Percentiles rank a stretch among this genome's conserved stretches.
Conservation (phyloP, 2,797 vertebrate species). For the Tragopan temminckii region DNA sequence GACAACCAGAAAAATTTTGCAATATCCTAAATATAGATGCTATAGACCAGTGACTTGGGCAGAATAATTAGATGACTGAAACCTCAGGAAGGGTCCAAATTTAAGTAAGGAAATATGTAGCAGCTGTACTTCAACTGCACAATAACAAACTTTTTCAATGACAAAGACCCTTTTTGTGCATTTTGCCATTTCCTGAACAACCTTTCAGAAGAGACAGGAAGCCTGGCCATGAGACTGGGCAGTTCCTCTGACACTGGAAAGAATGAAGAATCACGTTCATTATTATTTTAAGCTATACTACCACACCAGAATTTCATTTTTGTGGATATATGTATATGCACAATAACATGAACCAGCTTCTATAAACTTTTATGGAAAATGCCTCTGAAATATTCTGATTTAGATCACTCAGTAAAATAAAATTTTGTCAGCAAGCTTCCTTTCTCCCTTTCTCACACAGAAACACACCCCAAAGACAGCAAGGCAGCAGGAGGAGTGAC, state of each 20-base stretch:
- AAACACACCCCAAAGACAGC: neutral
- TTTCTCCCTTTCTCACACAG: neutral
- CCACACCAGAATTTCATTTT: neutral
- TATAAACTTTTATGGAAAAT: constrained; percentile 48
- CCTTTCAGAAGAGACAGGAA: constrained; percentile 72
- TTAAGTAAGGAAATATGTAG: constrained; percentile 60
- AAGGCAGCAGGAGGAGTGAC: neutral
- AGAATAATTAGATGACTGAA: constrained; percentile 57
- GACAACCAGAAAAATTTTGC: constrained; percentile 4
- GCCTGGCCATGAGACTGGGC: constrained; percentile 39
- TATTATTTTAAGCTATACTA: constrained; percentile 51
- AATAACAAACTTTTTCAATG: constrained; percentile 61
- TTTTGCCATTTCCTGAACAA: constrained; percentile 46
- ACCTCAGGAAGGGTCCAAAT: constrained; percentile 51
- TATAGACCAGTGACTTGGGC: constrained; percentile 39
- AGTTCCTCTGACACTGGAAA: constrained; percentile 63
- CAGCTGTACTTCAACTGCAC: constrained; percentile 61
- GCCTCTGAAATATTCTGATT: neutral
- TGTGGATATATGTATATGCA: neutral
- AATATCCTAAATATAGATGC: neutral
- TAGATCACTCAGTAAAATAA: constrained; percentile 26
- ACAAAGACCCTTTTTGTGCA: constrained; percentile 51
- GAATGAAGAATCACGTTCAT: constrained; percentile 35
- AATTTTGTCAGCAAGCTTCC: neutral
- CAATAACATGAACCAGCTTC: neutral